Evolutionary conservation across 2,888 invertebrate species (phyloP), one percentile per base, ranked within the genome.

Genomic region (Zhuqinia jingwanae): DNA sequence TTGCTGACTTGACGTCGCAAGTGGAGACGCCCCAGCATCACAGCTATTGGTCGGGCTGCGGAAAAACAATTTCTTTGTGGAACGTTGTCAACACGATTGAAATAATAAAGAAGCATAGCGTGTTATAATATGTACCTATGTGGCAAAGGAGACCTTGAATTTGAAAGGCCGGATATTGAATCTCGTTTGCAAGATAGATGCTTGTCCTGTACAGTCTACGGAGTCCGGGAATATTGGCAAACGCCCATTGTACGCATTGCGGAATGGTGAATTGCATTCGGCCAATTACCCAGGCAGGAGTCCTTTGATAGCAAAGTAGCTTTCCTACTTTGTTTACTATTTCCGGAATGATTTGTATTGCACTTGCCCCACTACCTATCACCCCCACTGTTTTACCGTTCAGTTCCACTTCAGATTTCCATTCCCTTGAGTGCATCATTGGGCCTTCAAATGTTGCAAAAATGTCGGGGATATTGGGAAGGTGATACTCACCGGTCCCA

Each of bases 311-410:
- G 17, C 27, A 65, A 15, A 85, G 53, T 0, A 89, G 75, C 45
- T 87, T 85, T 36, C 87, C 85, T 15, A 89, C 89, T 22, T 84
- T 73, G 2, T 78, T n/a, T 0, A 82, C 88, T 60, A 89, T 87
- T 25, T 53, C 63, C 2, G 88, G 86, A 45, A 89, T 88, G 11
- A 89, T 83, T 79, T 89, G 89, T 27, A 88, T 84, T n/a, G 88
- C 89, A 68, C 80, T 85, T 8, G 89, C 81, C 1, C 89, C 89
- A 30, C 76, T 84, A n/a, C 89, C 90, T 25, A 90, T 63, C 11
- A 89, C 76, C 8, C 86, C 89, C 15, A 89, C 89, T 1, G 65
- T 65, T 86, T 87, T 87, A 0, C 77, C 73, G 20, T 81, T 47
- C 13, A 88, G 50, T 20, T 89, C 76, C 6, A 88, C 27, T 8